Evolutionary conservation across 2,888 invertebrate species (phyloP).

Genomic region (Ornithoptera alexandrae): DNA sequence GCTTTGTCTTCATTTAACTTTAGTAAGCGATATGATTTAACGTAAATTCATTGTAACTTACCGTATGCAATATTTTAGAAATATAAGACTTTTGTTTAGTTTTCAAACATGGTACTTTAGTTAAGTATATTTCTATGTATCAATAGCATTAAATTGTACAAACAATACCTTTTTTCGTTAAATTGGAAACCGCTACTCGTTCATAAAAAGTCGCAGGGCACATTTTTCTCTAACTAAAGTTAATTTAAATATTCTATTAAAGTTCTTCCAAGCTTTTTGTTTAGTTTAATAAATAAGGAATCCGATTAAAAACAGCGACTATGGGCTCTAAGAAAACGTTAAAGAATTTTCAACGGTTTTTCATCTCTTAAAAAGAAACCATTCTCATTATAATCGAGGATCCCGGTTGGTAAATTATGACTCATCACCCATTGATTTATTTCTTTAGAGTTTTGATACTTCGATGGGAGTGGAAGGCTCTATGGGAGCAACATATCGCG

Average conservation of each 20-base stretch:
- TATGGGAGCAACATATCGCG: constrained; percentile 54
- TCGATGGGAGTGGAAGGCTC: constrained; percentile 55
- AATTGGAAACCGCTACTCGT: not conserved
- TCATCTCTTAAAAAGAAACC: constrained; percentile 64
- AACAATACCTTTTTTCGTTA: not conserved
- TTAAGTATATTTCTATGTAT: too few relatives aligned
- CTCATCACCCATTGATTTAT: constrained; percentile 65
- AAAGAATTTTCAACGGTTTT: constrained; percentile 71
- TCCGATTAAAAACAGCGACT: constrained; percentile 57
- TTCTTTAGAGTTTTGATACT: constrained; percentile 58
- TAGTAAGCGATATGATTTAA: not conserved
- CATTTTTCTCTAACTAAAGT: constrained; percentile 52
- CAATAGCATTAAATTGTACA: too few relatives aligned
- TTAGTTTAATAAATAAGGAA: constrained; percentile 39
- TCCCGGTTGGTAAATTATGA: constrained; percentile 65
- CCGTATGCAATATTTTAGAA: too few relatives aligned
- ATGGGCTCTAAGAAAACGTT: constrained; percentile 67
- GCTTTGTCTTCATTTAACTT: not conserved
- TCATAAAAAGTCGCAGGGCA: constrained; percentile 44
- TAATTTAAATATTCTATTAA: constrained; percentile 65
- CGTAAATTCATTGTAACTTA: not conserved
- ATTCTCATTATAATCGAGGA: constrained; percentile 69
- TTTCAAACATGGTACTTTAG: too few relatives aligned
- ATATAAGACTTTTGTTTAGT: too few relatives aligned
- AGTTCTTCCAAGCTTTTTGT: constrained; percentile 68